phyloP scores from a whole-genome alignment of 2,888 invertebrate genomes.

The Mallateleia sp. region DNA sequence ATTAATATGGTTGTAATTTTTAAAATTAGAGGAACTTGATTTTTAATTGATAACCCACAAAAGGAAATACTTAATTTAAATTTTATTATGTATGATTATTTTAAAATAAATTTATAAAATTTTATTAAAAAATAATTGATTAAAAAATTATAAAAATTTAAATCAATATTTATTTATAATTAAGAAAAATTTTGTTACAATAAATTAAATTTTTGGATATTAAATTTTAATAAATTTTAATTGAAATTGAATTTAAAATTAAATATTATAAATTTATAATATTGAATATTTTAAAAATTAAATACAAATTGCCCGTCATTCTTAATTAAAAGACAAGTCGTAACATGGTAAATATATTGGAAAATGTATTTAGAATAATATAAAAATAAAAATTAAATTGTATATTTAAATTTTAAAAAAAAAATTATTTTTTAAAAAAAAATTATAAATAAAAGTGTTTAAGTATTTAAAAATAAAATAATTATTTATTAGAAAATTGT shows the following conservation, averaged over 20 bases:
- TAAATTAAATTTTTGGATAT: conserved; percentile 91
- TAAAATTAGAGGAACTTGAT: conserved; percentile 69
- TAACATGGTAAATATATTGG: conserved; percentile 82
- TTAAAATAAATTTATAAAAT: conserved; percentile 86
- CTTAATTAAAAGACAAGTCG: conserved; percentile 89
- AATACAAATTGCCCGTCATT: conserved; percentile 94
- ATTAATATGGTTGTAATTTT: conserved; percentile 79
- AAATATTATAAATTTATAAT: conserved; percentile 91
- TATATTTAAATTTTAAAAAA: conserved; percentile 55
- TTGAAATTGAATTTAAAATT: conserved; percentile 90
- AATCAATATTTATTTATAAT: conserved; percentile 92
- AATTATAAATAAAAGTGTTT: neutral
- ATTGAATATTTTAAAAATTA: conserved; percentile 79
- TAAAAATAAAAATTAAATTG: too few species aligned
- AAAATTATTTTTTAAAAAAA: conserved; percentile 88
- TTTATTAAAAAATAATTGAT: conserved; percentile 92
- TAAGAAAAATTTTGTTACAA: conserved; percentile 93
- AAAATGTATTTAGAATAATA: conserved; percentile 66
- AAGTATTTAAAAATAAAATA: conserved; percentile 79
- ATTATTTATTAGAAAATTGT: conserved; percentile 53
- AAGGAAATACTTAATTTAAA: conserved; percentile 56
- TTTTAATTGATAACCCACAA: conserved; percentile 65
- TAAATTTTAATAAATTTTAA: conserved; percentile 92
- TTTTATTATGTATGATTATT: conserved; percentile 76
- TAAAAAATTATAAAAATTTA: conserved; percentile 90